Conservation (phyloP, 2,797 vertebrate genomes). For the Delichon dasypus region DNA sequence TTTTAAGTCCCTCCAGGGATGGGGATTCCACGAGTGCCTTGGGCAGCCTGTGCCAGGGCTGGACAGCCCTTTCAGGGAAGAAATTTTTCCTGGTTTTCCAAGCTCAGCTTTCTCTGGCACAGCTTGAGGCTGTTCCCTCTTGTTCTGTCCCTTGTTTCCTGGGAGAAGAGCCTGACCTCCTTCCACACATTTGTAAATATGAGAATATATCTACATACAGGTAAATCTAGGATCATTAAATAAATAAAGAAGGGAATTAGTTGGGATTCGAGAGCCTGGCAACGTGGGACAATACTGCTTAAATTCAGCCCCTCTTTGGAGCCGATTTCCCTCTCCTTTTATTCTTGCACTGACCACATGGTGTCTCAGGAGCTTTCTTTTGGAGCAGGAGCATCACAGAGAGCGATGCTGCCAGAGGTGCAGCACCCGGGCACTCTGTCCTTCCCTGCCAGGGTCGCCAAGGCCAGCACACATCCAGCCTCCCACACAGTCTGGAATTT, state of each 20-base stretch:
- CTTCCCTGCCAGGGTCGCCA: background rate
- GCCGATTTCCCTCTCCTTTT: background rate
- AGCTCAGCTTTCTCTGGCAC: background rate
- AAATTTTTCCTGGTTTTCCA: background rate
- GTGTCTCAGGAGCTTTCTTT: constrained; percentile 37
- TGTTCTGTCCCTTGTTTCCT: background rate
- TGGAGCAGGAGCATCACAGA: background rate
- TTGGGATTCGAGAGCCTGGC: accelerated
- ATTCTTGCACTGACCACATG: constrained; percentile 17
- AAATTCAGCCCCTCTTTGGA: background rate
- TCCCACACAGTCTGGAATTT: background rate
- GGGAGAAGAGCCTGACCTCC: background rate
- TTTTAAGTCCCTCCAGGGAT: background rate
- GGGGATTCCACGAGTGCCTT: background rate
- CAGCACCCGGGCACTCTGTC: background rate
- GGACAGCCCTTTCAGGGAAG: background rate
- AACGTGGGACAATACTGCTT: too few relatives aligned
- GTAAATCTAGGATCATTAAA: background rate
- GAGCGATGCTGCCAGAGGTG: background rate
- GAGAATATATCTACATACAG: background rate
- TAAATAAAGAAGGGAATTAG: background rate
- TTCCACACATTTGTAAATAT: background rate
- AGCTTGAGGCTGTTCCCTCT: background rate
- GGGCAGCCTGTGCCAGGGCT: background rate
- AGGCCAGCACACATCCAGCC: background rate